Percentiles rank a stretch among this genome's conserved stretches.
Evolutionary conservation across 2,797 vertebrate species (phyloP).

Genomic region (Coracias cyanogaster): DNA sequence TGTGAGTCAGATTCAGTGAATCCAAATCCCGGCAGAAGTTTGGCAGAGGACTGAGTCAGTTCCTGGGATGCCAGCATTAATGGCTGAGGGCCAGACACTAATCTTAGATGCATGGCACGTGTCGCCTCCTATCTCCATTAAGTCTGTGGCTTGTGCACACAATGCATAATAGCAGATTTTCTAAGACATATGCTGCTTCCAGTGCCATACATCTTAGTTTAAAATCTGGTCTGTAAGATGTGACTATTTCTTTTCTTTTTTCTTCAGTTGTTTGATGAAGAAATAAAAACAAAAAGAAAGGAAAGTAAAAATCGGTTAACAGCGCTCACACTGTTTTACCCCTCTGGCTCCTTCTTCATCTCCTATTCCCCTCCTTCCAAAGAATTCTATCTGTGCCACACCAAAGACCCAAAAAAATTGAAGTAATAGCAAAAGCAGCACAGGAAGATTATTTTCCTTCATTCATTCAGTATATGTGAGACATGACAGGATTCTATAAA

Average conservation of each 20-base stretch:
- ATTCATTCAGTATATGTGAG: not conserved
- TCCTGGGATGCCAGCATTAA: constrained; percentile 76
- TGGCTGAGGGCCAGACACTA: constrained; percentile 79
- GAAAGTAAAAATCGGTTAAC: not conserved
- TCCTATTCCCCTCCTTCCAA: not conserved
- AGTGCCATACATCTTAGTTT: constrained; percentile 2
- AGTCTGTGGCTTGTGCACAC: constrained; percentile 59
- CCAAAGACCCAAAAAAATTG: not conserved
- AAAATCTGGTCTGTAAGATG: constrained; percentile 32
- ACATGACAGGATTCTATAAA: constrained; percentile 49
- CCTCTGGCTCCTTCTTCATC: not conserved
- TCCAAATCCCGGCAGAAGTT: constrained; percentile 79
- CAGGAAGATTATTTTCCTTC: constrained; percentile 11
- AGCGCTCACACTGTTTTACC: not conserved
- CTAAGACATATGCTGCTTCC: constrained; percentile 27
- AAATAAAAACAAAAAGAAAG: constrained; percentile 2
- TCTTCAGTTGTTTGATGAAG: not conserved
- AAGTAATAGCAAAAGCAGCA: constrained; percentile 9
- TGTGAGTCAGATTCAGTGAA: constrained; percentile 75
- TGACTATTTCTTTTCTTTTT: not conserved
- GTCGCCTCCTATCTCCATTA: constrained; percentile 76
- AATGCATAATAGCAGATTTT: constrained; percentile 60
- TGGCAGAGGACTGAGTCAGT: constrained; percentile 77
- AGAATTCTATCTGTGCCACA: not conserved
- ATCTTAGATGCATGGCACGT: constrained; percentile 77